Percentiles rank a stretch among this genome's conserved stretches.
Evolutionary conservation across 2,888 invertebrate species (phyloP).

Genomic region (Macaria notata): DNA sequence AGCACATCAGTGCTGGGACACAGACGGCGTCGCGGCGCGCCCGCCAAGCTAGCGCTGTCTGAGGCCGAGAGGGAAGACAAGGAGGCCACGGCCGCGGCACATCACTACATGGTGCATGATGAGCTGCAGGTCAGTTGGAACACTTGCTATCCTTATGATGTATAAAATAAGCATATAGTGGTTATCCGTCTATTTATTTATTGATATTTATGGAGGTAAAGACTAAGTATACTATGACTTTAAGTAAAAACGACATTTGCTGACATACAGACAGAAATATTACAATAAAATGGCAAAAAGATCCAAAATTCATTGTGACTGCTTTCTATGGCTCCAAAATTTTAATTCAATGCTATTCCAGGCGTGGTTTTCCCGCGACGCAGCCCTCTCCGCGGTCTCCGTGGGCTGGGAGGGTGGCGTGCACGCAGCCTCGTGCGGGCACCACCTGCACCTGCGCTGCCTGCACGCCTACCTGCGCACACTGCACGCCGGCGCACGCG

Average conservation of each 20-base stretch:
- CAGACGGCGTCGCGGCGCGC: slow-evolving; percentile 59
- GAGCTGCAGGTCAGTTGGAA: slow-evolving; percentile 81
- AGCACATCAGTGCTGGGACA: slow-evolving; percentile 91
- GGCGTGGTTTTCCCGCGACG: slow-evolving; percentile 83
- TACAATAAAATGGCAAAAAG: no score
- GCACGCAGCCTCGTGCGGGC: slow-evolving; percentile 97
- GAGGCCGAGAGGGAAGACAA: slow-evolving; percentile 59
- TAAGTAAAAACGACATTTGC: no score
- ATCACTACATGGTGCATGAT: slow-evolving; percentile 89
- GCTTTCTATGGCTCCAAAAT: no score
- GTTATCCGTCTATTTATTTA: no score
- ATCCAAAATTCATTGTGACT: no score
- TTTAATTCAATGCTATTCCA: neutral
- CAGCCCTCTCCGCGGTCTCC: slow-evolving; percentile 24
- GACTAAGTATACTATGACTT: no score
- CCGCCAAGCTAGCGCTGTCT: slow-evolving; percentile 63
- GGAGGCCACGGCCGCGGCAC: slow-evolving; percentile 86
- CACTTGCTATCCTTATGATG: no score
- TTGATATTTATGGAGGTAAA: no score
- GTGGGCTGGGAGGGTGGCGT: slow-evolving; percentile 94
- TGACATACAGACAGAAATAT: no score
- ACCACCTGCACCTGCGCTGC: slow-evolving; percentile 97
- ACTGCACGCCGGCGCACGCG: slow-evolving; percentile 87
- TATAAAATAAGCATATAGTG: no score
- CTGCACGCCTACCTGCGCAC: slow-evolving; percentile 95